These are phyloP conservation scores for Dicerorhinus sumatrensis DNA, from an alignment of 2,113 vertebrate species.

Conservation along the genomic window DNA sequence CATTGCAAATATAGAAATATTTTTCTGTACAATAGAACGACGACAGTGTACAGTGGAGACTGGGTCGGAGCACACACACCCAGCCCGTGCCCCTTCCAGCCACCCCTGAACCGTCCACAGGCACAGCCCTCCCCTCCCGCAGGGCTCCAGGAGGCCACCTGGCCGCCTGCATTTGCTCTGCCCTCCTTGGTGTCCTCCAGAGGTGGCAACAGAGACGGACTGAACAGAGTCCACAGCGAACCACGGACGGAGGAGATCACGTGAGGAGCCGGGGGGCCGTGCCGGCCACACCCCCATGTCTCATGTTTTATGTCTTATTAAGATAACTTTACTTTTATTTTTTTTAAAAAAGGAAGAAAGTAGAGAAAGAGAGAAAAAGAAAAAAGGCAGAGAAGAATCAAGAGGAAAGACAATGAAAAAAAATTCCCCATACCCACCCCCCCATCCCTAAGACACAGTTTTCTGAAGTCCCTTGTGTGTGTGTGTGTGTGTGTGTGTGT, in stretches of 20 bases:
- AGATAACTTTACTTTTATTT: constrained; percentile 86
- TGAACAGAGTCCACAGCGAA: constrained; percentile 93
- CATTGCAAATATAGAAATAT: constrained; percentile 97
- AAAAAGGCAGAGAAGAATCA: constrained; percentile 74
- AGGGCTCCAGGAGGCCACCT: constrained; percentile 79
- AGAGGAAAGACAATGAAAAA: constrained; percentile 71
- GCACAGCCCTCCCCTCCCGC: constrained; percentile 71
- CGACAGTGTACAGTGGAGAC: constrained; percentile 81
- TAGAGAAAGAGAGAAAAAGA: constrained; percentile 51
- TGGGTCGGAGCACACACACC: constrained; percentile 61
- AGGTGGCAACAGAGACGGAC: constrained; percentile 85
- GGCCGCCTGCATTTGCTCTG: constrained; percentile 76
- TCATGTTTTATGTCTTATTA: constrained; percentile 85
- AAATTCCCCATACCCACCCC: constrained; percentile 52
- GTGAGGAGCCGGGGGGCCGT: constrained; percentile 90
- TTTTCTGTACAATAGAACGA: constrained; percentile 94
- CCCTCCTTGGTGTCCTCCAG: constrained; percentile 85
- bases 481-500: not conserved
- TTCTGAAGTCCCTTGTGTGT: constrained; percentile 73
- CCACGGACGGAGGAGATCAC: constrained; percentile 92
- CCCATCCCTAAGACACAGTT: constrained; percentile 83
- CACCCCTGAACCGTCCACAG: not conserved
- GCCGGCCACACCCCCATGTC: constrained; percentile 74
- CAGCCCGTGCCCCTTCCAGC: not conserved
- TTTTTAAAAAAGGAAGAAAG: constrained; percentile 83